These are phyloP conservation scores for Rhinoraja longicauda DNA, from an alignment of 2,797 vertebrate genomes.

Conservation along the genomic window DNA sequence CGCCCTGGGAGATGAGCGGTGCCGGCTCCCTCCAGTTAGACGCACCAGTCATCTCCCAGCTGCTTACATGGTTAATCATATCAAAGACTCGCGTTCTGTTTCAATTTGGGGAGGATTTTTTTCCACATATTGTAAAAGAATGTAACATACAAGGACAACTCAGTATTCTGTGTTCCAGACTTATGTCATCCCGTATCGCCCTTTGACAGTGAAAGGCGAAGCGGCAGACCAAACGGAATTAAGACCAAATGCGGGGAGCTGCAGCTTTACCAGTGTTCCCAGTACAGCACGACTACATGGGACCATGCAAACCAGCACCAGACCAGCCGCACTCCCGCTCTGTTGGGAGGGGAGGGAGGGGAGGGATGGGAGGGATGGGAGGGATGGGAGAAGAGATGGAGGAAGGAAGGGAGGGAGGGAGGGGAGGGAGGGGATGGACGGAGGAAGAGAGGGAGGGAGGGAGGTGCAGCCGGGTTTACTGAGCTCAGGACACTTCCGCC, in stretches of 20 bases:
- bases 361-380: no score
- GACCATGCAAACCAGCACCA: background rate
- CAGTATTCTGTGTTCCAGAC: no score
- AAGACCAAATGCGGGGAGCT: background rate
- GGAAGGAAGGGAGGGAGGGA: no score
- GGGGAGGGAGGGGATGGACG: no score
- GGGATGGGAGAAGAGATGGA: no score
- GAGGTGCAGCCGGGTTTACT: background rate
- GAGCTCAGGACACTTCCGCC: background rate
- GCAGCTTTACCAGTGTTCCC: background rate
- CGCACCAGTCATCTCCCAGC: background rate
- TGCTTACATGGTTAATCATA: background rate
- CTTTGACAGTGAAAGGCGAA: background rate
- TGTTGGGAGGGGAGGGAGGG: no score
- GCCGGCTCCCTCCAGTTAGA: background rate
- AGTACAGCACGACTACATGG: background rate
- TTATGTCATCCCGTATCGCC: background rate
- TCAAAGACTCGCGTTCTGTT: background rate
- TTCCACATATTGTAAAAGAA: background rate
- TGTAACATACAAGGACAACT: background rate
- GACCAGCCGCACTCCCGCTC: no score
- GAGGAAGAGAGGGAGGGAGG: no score
- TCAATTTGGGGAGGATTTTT: background rate
- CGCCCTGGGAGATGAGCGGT: background rate
- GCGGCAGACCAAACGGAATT: background rate